phyloP scores from a whole-genome alignment of 2,113 vertebrate species.

The Lonchura striata region DNA sequence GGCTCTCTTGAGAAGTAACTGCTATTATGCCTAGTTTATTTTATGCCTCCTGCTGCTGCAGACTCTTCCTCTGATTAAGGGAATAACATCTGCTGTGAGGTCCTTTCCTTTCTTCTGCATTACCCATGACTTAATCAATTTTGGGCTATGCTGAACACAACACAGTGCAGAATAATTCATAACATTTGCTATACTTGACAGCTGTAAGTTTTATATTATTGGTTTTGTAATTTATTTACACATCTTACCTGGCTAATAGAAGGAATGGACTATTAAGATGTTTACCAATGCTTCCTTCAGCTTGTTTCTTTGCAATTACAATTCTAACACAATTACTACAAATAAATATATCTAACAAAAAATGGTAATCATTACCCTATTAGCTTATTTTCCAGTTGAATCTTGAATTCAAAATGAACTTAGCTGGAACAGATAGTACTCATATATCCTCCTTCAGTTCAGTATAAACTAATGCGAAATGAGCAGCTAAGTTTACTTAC shows the following conservation, averaged over 20 bases:
- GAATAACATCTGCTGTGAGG: not conserved
- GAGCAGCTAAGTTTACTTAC: not conserved
- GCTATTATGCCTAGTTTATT: not conserved
- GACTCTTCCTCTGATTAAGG: not conserved
- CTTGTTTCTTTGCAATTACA: not conserved
- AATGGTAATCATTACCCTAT: not conserved
- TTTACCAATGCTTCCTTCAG: not conserved
- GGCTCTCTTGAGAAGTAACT: not conserved
- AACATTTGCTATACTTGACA: not conserved
- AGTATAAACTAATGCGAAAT: not conserved
- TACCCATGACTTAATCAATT: not conserved
- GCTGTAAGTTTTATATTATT: not conserved
- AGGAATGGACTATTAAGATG: not conserved
- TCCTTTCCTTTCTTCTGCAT: not conserved
- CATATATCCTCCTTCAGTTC: not conserved
- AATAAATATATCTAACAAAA: not conserved
- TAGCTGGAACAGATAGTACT: not conserved
- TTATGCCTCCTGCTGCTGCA: not conserved
- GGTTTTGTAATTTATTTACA: not conserved
- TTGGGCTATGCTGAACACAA: not conserved
- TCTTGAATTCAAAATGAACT: not conserved
- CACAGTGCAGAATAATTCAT: not conserved
- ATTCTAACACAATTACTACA: not conserved
- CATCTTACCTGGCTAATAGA: not conserved
- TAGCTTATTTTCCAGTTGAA: conserved; percentile 12